Conservation (phyloP, 2,888 invertebrate species). For the Lasioglossum calceatum region DNA sequence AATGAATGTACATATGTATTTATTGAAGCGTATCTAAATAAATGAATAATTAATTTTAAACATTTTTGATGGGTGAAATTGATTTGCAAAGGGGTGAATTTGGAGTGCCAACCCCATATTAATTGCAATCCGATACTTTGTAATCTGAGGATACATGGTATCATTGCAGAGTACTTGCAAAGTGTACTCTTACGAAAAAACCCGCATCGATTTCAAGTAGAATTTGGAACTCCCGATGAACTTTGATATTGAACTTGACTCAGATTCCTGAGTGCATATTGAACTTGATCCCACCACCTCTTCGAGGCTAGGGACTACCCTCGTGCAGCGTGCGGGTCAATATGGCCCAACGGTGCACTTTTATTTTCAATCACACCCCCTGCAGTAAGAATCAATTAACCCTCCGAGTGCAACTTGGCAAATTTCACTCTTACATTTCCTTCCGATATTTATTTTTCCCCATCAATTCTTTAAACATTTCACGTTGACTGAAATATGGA, state of each 20-base stretch:
- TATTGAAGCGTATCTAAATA: no score
- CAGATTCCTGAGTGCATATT: background rate
- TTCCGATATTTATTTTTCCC: no score
- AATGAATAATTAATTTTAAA: no score
- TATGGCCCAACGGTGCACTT: background rate
- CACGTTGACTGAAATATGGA: no score
- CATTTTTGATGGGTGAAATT: no score
- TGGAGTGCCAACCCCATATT: no score
- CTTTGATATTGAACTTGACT: constrained; percentile 11
- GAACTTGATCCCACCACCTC: background rate
- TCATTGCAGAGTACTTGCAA: background rate
- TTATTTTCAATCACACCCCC: background rate
- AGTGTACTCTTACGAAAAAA: background rate
- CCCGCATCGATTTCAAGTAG: background rate
- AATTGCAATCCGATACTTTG: background rate
- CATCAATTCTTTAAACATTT: no score
- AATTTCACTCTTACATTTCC: no score
- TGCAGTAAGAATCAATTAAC: no score
- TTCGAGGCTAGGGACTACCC: constrained; percentile 5
- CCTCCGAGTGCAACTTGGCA: no score
- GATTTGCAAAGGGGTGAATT: no score
- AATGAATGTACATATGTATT: no score
- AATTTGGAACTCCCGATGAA: background rate
- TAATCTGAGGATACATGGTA: background rate
- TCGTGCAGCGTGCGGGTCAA: background rate